Evolutionary conservation across 2,888 invertebrate genomes (phyloP), one percentile per base, ranked within the genome.

Genomic region (Myopa tessellatipennis): DNA sequence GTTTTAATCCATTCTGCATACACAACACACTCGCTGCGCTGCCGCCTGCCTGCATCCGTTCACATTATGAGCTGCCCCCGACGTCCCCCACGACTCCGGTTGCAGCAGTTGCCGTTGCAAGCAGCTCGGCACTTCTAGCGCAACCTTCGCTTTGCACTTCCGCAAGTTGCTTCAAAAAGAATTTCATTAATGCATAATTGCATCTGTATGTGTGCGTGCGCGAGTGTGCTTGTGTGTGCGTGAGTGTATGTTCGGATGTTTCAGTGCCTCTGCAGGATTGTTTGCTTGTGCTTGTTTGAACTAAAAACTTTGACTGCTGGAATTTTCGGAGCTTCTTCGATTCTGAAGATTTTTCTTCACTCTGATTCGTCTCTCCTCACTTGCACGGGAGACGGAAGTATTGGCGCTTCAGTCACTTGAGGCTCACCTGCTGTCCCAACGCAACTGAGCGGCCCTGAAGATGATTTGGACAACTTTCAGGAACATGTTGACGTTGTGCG

Each of bases 1-100:
- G 82, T 86, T 85, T 85, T 86, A 85, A 85, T 85, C 85, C 85
- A 86, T 86, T 85, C 84, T 82, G 84, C 83, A 68, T 26, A 69
- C 45, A 69, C 69, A 68, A 69, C 45, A 75, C 75, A 75, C 58
- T 75, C 34, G 75, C 75, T 60, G 50, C 18, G 52, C 68, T 18
- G 45, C 68, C 60, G 69, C 68, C 67, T 70, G 7, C 40, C 52
- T 61, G 73, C 73, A 73, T 71, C 84, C 85, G 85, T 85, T 84
- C 83, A 82, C 82, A 81, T 82, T 81, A 81, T 18, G 14, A 69
- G 50, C 74, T 16, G 36, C 34, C 34, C 34, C 63, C 10, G 45
- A 26, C 2, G 26, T 14, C 63, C 63, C 14, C 36, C 68, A 18
- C n/a, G 4, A 36, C 4, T 14, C n/a, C 4, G 18, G 12, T 26